A percentile compares a stretch with the other conserved stretches of the same genome.
These are phyloP conservation scores for Desmophyllum pertusum DNA, from an alignment of 92 coral and sea anemone genomes.

Conservation along the genomic window DNA sequence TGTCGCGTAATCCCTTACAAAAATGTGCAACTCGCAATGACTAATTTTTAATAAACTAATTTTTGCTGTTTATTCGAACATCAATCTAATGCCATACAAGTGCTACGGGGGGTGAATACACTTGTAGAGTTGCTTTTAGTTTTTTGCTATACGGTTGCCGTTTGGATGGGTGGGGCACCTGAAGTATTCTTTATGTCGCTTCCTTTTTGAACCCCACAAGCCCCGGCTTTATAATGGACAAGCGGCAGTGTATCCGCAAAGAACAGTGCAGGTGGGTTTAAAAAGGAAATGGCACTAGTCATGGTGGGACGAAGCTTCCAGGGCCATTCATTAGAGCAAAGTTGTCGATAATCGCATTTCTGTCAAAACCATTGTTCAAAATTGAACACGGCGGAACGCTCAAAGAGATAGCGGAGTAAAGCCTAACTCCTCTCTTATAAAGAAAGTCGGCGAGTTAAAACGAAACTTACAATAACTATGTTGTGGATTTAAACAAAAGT, in stretches of 20 bases:
- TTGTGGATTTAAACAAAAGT: not conserved
- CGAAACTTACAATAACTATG: slow-evolving; percentile 5
- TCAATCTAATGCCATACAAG: too few species aligned
- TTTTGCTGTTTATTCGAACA: too few species aligned
- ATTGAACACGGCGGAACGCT: slow-evolving; percentile 16
- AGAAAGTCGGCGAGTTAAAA: slow-evolving; percentile 32
- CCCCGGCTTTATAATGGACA: not conserved
- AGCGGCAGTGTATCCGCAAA: not conserved
- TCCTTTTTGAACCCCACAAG: too few species aligned
- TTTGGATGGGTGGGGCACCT: too few species aligned
- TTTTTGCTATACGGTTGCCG: too few species aligned
- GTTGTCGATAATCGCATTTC: not conserved
- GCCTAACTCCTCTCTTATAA: not conserved
- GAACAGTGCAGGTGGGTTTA: not conserved
- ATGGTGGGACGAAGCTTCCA: not conserved
- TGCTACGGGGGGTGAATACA: too few species aligned
- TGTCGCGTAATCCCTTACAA: not conserved
- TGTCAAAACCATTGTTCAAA: not conserved
- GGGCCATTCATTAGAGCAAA: not conserved
- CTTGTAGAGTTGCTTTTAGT: too few species aligned
- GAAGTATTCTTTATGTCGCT: not conserved
- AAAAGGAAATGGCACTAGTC: slow-evolving; percentile 1
- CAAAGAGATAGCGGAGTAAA: slow-evolving; percentile 10
- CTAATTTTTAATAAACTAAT: not conserved
- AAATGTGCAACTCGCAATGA: not conserved